phyloP scores from a whole-genome alignment of 2,888 invertebrate species.

The Volucella inflata region DNA sequence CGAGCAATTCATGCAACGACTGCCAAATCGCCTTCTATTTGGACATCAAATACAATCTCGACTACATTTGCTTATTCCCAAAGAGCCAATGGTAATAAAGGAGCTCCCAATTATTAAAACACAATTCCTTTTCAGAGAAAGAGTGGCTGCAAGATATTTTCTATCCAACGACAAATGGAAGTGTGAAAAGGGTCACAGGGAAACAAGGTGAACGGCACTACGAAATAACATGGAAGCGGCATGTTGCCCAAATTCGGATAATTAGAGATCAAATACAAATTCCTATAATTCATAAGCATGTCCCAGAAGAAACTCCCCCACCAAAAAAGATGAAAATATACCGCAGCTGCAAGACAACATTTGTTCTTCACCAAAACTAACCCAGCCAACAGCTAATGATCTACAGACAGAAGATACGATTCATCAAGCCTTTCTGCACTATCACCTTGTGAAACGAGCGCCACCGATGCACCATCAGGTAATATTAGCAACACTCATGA shows the following conservation, averaged over 20 bases:
- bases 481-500: too few relatives aligned
- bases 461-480: too few relatives aligned
- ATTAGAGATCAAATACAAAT: neutral
- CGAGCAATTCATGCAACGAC: slow-evolving; percentile 58
- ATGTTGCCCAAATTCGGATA: slow-evolving; percentile 11
- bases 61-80: slow-evolving; percentile 52
- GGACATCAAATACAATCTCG: slow-evolving; percentile 52
- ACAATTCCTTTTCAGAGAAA: neutral
- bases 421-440: too few relatives aligned
- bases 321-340: too few relatives aligned
- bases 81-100: neutral
- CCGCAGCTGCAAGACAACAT: too few relatives aligned
- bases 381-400: too few relatives aligned
- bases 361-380: too few relatives aligned
- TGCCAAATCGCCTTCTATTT: slow-evolving; percentile 61
- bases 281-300: too few relatives aligned
- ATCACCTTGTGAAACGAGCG: too few relatives aligned
- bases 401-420: too few relatives aligned
- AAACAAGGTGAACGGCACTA: slow-evolving; percentile 10
- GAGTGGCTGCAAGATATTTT: slow-evolving; percentile 10
- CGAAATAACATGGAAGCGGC: neutral
- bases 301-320: too few relatives aligned
- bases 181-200: slow-evolving; percentile 3
- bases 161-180: slow-evolving; percentile 14
- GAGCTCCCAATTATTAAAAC: neutral